Percentiles rank a stretch among this genome's conserved stretches.
Conservation (phyloP, 1,140 invertebrate genomes). For the Pseudomyrmex cubaensis region DNA sequence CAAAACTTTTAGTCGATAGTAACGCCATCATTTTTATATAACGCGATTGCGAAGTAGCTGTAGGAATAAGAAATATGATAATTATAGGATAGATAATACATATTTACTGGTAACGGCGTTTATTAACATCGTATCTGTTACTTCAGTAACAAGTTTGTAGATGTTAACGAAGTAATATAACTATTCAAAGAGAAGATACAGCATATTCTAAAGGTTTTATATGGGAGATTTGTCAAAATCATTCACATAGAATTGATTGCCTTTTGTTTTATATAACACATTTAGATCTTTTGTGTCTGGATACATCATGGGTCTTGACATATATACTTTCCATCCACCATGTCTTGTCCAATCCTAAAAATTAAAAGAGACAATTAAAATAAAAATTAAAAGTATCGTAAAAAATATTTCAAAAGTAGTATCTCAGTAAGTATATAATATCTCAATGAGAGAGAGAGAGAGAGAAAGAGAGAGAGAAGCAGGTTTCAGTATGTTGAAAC, state of each 20-base stretch:
- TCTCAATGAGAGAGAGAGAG: too few species aligned
- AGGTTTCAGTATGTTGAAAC: neutral
- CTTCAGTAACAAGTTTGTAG: neutral
- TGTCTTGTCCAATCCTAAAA: conserved; percentile 89
- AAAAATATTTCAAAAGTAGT: neutral
- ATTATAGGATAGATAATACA: neutral
- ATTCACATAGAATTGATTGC: conserved; percentile 88
- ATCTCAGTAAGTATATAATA: too few species aligned
- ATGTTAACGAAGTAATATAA: conserved; percentile 21
- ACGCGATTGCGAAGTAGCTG: too few species aligned
- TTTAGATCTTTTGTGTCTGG: conserved; percentile 89
- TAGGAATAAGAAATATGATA: too few species aligned
- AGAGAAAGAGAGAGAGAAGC: too few species aligned
- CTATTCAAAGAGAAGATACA: neutral
- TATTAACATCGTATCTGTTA: conserved; percentile 23
- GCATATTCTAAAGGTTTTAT: conserved; percentile 71
- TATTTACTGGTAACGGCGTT: conserved; percentile 12
- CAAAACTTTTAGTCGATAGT: too few species aligned
- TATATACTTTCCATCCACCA: conserved; percentile 88
- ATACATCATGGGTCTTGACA: conserved; percentile 84
- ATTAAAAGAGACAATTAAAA: conserved; percentile 30
- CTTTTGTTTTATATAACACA: conserved; percentile 85
- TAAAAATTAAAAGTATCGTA: conserved; percentile 39
- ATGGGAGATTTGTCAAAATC: conserved; percentile 89
- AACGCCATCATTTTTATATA: too few species aligned